These are phyloP conservation scores for Arvicanthis niloticus DNA, from an alignment of 2,113 vertebrate genomes.

Conservation along the genomic window DNA sequence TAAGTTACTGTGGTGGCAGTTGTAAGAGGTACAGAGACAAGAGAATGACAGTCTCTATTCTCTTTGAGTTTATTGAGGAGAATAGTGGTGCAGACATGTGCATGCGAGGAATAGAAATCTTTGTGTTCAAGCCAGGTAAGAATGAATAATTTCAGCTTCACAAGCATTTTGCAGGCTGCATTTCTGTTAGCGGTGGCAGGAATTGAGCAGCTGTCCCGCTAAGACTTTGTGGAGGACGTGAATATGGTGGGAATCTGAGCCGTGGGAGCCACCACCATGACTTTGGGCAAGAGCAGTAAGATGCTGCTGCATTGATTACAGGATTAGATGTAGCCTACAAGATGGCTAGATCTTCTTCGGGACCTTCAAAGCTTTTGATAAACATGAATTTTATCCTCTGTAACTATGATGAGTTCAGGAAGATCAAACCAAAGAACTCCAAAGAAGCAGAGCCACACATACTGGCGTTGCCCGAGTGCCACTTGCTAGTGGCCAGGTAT, in stretches of 20 bases:
- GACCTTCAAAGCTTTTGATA: slow-evolving; percentile 99
- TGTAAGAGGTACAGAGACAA: neutral
- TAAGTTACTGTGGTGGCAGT: neutral
- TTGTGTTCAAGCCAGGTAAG: slow-evolving; percentile 1
- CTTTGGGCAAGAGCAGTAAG: slow-evolving; percentile 99
- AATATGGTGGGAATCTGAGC: slow-evolving; percentile 71
- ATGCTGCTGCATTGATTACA: slow-evolving; percentile 99
- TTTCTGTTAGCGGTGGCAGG: slow-evolving; percentile 73
- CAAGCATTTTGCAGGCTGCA: neutral
- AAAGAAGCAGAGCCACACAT: slow-evolving; percentile 95
- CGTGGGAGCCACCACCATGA: slow-evolving; percentile 85
- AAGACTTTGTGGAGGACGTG: slow-evolving; percentile 23
- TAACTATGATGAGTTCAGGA: slow-evolving; percentile 98
- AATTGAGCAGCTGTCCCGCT: neutral
- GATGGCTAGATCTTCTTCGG: slow-evolving; percentile 97
- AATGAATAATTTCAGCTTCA: neutral
- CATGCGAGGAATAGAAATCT: neutral
- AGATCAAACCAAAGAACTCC: slow-evolving; percentile 99
- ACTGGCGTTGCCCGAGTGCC: slow-evolving; percentile 98
- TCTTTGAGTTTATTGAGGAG: neutral
- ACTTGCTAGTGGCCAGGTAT: slow-evolving; percentile 96
- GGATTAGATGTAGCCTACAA: slow-evolving; percentile 98
- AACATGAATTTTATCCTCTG: slow-evolving; percentile 99
- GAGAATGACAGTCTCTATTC: neutral
- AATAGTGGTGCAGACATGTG: neutral